A percentile compares a stretch with the other conserved stretches of the same genome.
These are phyloP conservation scores for Embidobia sp. DNA, from an alignment of 2,888 invertebrate species.

Conservation along the genomic window DNA sequence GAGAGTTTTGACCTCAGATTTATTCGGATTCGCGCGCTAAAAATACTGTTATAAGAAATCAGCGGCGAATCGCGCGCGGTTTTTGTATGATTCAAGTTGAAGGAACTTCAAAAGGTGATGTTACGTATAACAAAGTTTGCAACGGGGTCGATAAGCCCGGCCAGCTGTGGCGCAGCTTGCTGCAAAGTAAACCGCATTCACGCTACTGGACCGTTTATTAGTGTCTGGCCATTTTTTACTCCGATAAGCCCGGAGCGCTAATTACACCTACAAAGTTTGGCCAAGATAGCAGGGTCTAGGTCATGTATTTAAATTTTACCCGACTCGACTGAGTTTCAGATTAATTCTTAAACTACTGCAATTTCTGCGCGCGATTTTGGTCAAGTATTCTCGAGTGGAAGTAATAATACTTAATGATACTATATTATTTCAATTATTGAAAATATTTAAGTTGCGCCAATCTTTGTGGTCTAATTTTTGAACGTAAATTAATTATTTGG, in stretches of 20 bases:
- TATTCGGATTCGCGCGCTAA: slow-evolving; percentile 29
- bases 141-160: slow-evolving; percentile 53
- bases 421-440: too few species aligned
- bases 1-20: slow-evolving; percentile 34
- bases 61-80: not conserved
- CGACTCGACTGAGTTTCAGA: not conserved
- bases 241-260: slow-evolving; percentile 4
- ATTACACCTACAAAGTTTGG: slow-evolving; percentile 3
- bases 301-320: not conserved
- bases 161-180: slow-evolving; percentile 64
- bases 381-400: too few species aligned
- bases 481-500: too few species aligned
- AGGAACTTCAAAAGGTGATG: slow-evolving; percentile 15
- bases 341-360: too few species aligned
- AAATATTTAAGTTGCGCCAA: too few species aligned
- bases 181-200: slow-evolving; percentile 60
- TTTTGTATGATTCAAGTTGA: slow-evolving; percentile 7
- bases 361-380: too few species aligned
- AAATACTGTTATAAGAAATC: slow-evolving; percentile 42
- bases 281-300: slow-evolving; percentile 14
- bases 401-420: too few species aligned
- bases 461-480: too few species aligned
- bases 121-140: slow-evolving; percentile 42
- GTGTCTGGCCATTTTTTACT: slow-evolving; percentile 28
- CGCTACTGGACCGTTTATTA: slow-evolving; percentile 56